A percentile compares a stretch with the other conserved stretches of the same genome.
Conservation (phyloP, 2,113 vertebrate species). For the Cyanoliseus patagonus region DNA sequence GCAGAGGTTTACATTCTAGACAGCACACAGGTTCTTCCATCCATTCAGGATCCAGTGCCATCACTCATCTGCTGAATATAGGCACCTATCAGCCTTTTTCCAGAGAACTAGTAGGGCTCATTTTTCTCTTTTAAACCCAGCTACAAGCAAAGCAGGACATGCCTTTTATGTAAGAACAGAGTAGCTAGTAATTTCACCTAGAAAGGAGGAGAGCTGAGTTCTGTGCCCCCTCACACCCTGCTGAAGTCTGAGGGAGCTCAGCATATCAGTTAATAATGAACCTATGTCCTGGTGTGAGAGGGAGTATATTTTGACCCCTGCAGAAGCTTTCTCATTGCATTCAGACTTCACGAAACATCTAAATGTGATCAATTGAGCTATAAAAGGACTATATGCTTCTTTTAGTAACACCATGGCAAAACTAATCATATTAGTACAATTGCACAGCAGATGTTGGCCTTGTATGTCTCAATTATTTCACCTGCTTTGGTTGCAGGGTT, state of each 20-base stretch:
- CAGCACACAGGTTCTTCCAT: not conserved
- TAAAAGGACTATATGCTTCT: constrained; percentile 15
- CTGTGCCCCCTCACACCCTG: not conserved
- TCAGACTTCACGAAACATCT: constrained; percentile 1
- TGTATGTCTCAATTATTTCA: constrained; percentile 55
- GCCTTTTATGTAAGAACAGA: not conserved
- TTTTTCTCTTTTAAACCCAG: not conserved
- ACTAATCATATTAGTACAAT: constrained; percentile 20
- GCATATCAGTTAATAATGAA: not conserved
- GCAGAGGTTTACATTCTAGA: not conserved
- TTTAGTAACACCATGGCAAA: constrained; percentile 39
- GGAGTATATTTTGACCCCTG: not conserved
- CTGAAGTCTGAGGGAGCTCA: not conserved
- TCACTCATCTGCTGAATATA: not conserved
- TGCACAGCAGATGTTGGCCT: constrained; percentile 7
- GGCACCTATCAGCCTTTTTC: not conserved
- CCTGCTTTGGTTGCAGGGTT: constrained; percentile 7
- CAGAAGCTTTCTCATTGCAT: constrained; percentile 11
- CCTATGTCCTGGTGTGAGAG: not conserved
- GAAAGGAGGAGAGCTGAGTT: not conserved
- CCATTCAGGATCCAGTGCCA: not conserved
- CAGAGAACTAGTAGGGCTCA: not conserved
- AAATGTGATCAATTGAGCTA: constrained; percentile 29
- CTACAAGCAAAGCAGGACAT: not conserved
- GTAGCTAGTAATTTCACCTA: not conserved